Evolutionary conservation across 2,797 vertebrate genomes (phyloP).

Genomic region (Scolopax bukidnonensis): DNA sequence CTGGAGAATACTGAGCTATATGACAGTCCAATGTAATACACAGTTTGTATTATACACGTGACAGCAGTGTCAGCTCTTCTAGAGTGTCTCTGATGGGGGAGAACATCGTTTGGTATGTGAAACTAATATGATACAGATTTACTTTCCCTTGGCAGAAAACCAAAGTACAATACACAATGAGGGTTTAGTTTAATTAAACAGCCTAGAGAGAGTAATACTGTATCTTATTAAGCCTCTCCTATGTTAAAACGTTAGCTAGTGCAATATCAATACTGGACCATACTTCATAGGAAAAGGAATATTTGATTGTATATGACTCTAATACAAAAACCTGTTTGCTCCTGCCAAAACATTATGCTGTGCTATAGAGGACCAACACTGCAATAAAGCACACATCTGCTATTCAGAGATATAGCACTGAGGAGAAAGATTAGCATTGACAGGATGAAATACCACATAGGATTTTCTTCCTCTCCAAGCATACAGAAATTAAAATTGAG

Average conservation of each 20-base stretch:
- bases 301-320: constrained; percentile 52
- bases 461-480: constrained; percentile 46
- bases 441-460: constrained; percentile 44
- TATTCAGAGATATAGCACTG: constrained; percentile 35
- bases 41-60: neutral
- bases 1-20: neutral
- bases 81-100: neutral
- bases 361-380: constrained; percentile 18
- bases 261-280: constrained; percentile 54
- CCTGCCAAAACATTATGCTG: constrained; percentile 39
- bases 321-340: constrained; percentile 43
- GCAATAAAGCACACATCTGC: constrained; percentile 59
- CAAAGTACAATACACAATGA: neutral
- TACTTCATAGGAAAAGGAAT: constrained; percentile 26
- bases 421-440: constrained; percentile 52
- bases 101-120: neutral
- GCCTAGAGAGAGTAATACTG: constrained; percentile 51
- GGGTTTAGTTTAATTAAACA: constrained; percentile 67
- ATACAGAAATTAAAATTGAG: constrained; percentile 53
- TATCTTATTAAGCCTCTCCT: constrained; percentile 54
- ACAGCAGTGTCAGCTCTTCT: constrained; percentile 25
- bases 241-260: constrained; percentile 51
- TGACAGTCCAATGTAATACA: neutral
- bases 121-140: constrained; percentile 55
- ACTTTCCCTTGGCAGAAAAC: constrained; percentile 53